Evolutionary conservation across 2,113 vertebrate genomes (phyloP).

Genomic region (Plecturocebus donacophilus): DNA sequence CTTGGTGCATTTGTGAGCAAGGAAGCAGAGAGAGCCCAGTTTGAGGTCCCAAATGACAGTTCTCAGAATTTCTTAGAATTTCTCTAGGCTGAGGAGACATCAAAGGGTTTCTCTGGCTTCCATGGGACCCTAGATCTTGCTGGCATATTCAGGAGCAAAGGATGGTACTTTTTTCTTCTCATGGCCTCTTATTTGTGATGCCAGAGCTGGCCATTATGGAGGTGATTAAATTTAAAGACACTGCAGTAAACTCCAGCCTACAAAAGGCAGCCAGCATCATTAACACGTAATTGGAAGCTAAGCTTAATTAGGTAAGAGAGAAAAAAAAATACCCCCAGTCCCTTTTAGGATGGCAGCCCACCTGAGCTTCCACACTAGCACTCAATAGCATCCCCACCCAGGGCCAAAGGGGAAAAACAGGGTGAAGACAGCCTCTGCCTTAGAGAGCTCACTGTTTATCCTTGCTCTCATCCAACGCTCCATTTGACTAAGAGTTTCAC

Average conservation of each 20-base stretch:
- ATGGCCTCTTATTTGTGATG: slow-evolving; percentile 83
- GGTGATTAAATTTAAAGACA: slow-evolving; percentile 89
- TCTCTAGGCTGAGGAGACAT: background rate
- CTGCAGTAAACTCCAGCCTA: slow-evolving; percentile 86
- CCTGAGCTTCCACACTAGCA: background rate
- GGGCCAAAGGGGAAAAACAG: background rate
- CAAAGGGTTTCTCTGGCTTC: slow-evolving; percentile 24
- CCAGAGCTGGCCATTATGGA: slow-evolving; percentile 86
- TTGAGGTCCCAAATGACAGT: background rate
- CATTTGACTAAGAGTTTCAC: background rate
- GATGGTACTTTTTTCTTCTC: background rate
- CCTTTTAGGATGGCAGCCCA: slow-evolving; percentile 51
- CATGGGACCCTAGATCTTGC: background rate
- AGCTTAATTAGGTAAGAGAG: slow-evolving; percentile 86
- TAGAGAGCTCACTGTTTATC: background rate
- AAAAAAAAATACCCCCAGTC: slow-evolving; percentile 74
- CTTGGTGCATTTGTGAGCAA: background rate
- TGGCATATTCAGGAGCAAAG: slow-evolving; percentile 38
- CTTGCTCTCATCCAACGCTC: background rate
- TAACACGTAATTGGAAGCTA: slow-evolving; percentile 88
- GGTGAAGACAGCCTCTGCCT: background rate
- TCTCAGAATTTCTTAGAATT: background rate
- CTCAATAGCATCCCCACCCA: slow-evolving; percentile 3
- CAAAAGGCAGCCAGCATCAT: slow-evolving; percentile 86
- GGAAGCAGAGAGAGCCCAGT: background rate